A percentile compares a stretch with the other conserved stretches of the same genome.
These are phyloP conservation scores for Hydra vulgaris DNA, from an alignment of 30 jellyfish, hydroid and myxozoan genomes.

Conservation along the genomic window DNA sequence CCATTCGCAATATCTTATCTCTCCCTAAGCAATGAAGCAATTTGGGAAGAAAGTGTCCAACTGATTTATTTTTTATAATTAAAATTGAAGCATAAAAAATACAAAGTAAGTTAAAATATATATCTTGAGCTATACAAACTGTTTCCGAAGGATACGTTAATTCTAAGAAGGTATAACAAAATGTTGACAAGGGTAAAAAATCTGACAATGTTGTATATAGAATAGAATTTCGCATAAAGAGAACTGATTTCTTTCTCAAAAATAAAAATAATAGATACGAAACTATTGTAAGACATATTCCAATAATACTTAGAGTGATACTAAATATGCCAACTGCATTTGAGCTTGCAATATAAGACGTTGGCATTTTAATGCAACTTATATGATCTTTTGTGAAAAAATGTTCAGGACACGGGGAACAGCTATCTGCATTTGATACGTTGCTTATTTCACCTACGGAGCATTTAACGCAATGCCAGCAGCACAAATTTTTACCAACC, in stretches of 20 bases:
- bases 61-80: constrained; percentile 30
- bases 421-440: constrained; percentile 27
- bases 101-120: constrained; percentile 40
- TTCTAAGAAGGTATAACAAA: constrained; percentile 45
- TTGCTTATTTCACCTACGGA: constrained; percentile 37
- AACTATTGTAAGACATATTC: constrained; percentile 21
- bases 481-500: constrained; percentile 57
- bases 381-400: constrained; percentile 43
- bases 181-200: constrained; percentile 31
- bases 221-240: constrained; percentile 31
- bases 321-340: constrained; percentile 33
- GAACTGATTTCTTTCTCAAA: constrained; percentile 3
- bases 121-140: constrained; percentile 47
- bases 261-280: constrained; percentile 27
- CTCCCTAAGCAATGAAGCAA: constrained; percentile 13
- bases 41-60: constrained; percentile 26
- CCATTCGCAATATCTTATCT: constrained; percentile 7
- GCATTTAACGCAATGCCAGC: constrained; percentile 77
- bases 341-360: constrained; percentile 17
- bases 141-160: constrained; percentile 35
- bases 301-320: background rate
- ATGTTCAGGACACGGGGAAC: constrained; percentile 43
- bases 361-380: constrained; percentile 55
- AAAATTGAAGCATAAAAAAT: constrained; percentile 31
- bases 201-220: constrained; percentile 36